Percentiles rank a stretch among this genome's conserved stretches.
Conservation (phyloP, 2,888 invertebrate genomes). For the Eulithis testata region DNA sequence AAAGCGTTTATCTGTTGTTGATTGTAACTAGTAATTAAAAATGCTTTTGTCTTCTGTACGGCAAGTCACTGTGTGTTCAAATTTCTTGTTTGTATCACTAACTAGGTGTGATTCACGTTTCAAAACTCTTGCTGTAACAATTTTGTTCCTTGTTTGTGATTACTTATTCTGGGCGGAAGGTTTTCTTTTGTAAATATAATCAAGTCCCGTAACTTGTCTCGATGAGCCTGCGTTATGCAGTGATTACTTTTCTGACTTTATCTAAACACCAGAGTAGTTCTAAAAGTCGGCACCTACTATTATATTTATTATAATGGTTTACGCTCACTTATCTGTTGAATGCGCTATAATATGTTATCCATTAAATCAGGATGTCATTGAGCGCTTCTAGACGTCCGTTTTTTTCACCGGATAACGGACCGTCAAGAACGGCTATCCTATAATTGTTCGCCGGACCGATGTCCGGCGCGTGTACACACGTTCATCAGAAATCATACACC, state of each 20-base stretch:
- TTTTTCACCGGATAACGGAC: too few relatives aligned
- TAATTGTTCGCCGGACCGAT: too few relatives aligned
- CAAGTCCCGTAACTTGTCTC: slow-evolving; percentile 28
- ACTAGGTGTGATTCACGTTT: slow-evolving; percentile 31
- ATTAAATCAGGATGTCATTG: neutral
- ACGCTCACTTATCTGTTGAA: slow-evolving; percentile 1
- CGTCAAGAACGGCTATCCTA: too few relatives aligned
- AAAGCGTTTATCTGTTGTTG: slow-evolving; percentile 18
- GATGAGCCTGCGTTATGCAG: slow-evolving; percentile 28
- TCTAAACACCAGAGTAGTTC: neutral
- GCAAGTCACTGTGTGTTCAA: slow-evolving; percentile 38
- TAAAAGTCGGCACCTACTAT: slow-evolving; percentile 7
- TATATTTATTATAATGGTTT: slow-evolving; percentile 8
- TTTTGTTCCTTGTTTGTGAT: slow-evolving; percentile 31
- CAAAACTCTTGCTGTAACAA: slow-evolving; percentile 19
- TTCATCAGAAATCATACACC: too few relatives aligned
- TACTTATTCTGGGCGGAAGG: slow-evolving; percentile 33
- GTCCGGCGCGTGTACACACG: too few relatives aligned
- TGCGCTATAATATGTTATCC: neutral
- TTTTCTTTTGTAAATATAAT: slow-evolving; percentile 45
- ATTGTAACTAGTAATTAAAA: slow-evolving; percentile 29
- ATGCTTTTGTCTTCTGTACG: slow-evolving; percentile 38
- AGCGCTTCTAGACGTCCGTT: too few relatives aligned
- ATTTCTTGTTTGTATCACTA: slow-evolving; percentile 34
- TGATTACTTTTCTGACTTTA: slow-evolving; percentile 3